Conservation (phyloP, 1,140 invertebrate genomes). For the Aphis craccivora region DNA sequence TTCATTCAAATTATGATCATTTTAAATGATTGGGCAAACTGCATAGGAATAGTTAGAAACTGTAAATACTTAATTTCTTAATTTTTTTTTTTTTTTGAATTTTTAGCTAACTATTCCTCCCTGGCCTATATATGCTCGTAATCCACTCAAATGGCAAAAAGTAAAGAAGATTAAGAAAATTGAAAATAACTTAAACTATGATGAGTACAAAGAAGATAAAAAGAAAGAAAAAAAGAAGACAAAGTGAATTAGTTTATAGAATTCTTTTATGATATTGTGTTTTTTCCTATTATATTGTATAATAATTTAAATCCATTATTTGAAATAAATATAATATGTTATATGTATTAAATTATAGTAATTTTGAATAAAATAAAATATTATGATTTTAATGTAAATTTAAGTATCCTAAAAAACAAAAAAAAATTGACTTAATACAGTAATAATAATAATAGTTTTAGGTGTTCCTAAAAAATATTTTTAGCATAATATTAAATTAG, state of each 20-base stretch:
- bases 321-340: neutral
- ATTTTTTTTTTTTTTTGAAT: neutral
- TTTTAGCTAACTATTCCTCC: constrained; percentile 51
- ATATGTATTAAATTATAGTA: neutral
- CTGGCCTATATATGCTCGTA: constrained; percentile 44
- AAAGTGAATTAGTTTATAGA: neutral
- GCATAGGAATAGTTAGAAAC: neutral
- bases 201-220: constrained; percentile 50
- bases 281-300: constrained; percentile 44
- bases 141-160: constrained; percentile 55
- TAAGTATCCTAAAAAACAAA: neutral
- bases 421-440: no score
- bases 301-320: constrained; percentile 46
- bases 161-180: constrained; percentile 37
- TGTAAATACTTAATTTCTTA: neutral
- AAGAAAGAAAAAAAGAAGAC: constrained; percentile 59
- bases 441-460: no score
- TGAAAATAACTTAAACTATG: constrained; percentile 31
- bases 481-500: no score
- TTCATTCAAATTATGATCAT: neutral
- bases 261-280: neutral
- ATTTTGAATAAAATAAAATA: neutral
- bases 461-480: no score
- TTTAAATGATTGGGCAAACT: neutral
- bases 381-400: neutral